phyloP scores from a whole-genome alignment of 1,140 invertebrate species.

The Rhopalosiphum maidis region DNA sequence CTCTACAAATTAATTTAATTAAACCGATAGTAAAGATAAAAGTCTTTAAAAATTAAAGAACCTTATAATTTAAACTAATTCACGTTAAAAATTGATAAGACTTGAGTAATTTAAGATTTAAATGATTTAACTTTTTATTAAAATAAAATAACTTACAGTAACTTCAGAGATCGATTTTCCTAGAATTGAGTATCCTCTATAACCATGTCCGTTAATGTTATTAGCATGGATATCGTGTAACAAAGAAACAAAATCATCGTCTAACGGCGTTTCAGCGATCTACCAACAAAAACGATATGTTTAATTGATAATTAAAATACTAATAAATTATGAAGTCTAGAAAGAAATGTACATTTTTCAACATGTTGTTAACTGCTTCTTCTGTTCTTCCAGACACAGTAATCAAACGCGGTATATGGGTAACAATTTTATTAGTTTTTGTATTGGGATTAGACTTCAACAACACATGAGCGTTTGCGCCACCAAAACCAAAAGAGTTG shows the following conservation, averaged over 20 bases:
- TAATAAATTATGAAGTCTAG: neutral
- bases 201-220: constrained; percentile 74
- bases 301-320: neutral
- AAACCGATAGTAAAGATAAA: neutral
- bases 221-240: constrained; percentile 77
- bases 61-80: too few species aligned
- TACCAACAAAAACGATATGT: constrained; percentile 39
- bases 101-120: neutral
- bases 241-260: constrained; percentile 80
- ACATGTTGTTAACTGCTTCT: constrained; percentile 74
- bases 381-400: constrained; percentile 85
- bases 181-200: constrained; percentile 81
- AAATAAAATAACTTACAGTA: constrained; percentile 62
- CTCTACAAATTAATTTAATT: neutral
- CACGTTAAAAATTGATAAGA: neutral
- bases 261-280: constrained; percentile 66
- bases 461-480: constrained; percentile 92
- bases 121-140: neutral
- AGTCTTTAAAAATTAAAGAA: neutral
- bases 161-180: constrained; percentile 66
- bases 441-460: constrained; percentile 79
- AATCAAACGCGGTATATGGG: constrained; percentile 73
- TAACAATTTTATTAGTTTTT: constrained; percentile 67
- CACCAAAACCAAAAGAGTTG: constrained; percentile 98
- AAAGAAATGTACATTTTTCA: constrained; percentile 67